Percentiles rank a stretch among this genome's conserved stretches.
Evolutionary conservation across 2,113 vertebrate genomes (phyloP).

Genomic region (Bostrychus sinensis): DNA sequence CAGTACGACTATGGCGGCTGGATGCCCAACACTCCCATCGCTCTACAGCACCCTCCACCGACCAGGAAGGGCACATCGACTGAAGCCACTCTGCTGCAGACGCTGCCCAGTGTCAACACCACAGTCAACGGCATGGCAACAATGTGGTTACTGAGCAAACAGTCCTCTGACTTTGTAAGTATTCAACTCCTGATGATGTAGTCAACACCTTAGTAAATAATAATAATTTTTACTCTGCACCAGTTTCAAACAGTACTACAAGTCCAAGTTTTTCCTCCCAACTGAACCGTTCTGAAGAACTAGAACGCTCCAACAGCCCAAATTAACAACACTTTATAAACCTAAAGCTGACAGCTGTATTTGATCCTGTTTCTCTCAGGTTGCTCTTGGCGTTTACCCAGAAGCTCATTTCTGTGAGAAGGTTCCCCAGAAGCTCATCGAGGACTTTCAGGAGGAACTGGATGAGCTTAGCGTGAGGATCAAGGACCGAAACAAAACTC

Average conservation of each 20-base stretch:
- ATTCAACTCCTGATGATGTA: too few relatives aligned
- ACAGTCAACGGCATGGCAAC: slow-evolving; percentile 43
- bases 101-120: slow-evolving; percentile 38
- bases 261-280: too few relatives aligned
- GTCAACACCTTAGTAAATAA: too few relatives aligned
- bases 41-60: slow-evolving; percentile 61
- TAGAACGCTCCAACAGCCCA: too few relatives aligned
- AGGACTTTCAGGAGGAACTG: slow-evolving; percentile 49
- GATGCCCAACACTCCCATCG: slow-evolving; percentile 67
- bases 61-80: slow-evolving; percentile 53
- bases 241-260: too few relatives aligned
- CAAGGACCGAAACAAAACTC: slow-evolving; percentile 39
- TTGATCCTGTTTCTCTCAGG: slow-evolving; percentile 31
- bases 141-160: slow-evolving; percentile 57
- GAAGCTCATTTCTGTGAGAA: slow-evolving; percentile 53
- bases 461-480: slow-evolving; percentile 22
- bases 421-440: slow-evolving; percentile 14
- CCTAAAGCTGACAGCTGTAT: not conserved
- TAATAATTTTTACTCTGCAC: too few relatives aligned
- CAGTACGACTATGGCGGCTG: slow-evolving; percentile 68
- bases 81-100: slow-evolving; percentile 40
- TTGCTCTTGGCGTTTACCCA: slow-evolving; percentile 31
- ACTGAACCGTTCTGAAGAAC: too few relatives aligned
- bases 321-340: too few relatives aligned
- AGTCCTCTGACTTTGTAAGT: slow-evolving; percentile 66